Evolutionary conservation across 2,797 vertebrate genomes (phyloP), one percentile per base, ranked within the genome.

Genomic region (Kryptolebias ocellatus): DNA sequence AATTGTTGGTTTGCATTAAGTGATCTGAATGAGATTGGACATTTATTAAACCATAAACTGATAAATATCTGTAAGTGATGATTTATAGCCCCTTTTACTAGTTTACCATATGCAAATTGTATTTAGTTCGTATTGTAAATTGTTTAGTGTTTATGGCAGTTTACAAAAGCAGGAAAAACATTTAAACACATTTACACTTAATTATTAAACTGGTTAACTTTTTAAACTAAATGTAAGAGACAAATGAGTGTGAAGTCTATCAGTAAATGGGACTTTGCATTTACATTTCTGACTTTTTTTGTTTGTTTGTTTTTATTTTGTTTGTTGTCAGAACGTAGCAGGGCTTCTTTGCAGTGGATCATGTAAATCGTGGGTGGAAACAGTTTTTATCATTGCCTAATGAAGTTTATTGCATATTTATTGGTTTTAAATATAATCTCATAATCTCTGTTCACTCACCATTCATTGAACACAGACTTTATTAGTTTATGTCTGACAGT

Each of bases 1-100:
- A 53, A 46, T n/a, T 49, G 18, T 44, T 57, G 14, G 57, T 52
- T 44, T 44, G 16, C 15, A 28, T 37, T 15, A 66, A 50, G 45
- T 39, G 24, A 39, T 34, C 29, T 57, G 15, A 27, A 29, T 9
- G 29, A 24, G 29, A 49, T 56, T 49, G 4, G 9, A 27, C 14
- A 3, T 39, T 49, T 49, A 45, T 31, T 50, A n/a, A 39, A 46
- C 2, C 46, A 49, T 28, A 60, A 18, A 20, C 29, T 10, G 46
- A 37, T n/a, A 24, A 20, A 8, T 37, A 12, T 60, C 18, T 42
- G n/a, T 5, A 24, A 44, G 5, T 24, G 20, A 20, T 42, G 46
- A 28, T 60, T 37, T 37, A 7, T 2, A 37, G 34, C 34, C 18
- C 18, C 4, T 44, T 9, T 44, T 58, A 4, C 28, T 5, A 14